phyloP scores from a whole-genome alignment of 1,140 invertebrate genomes.

The Ceratosolen fusciceps region DNA sequence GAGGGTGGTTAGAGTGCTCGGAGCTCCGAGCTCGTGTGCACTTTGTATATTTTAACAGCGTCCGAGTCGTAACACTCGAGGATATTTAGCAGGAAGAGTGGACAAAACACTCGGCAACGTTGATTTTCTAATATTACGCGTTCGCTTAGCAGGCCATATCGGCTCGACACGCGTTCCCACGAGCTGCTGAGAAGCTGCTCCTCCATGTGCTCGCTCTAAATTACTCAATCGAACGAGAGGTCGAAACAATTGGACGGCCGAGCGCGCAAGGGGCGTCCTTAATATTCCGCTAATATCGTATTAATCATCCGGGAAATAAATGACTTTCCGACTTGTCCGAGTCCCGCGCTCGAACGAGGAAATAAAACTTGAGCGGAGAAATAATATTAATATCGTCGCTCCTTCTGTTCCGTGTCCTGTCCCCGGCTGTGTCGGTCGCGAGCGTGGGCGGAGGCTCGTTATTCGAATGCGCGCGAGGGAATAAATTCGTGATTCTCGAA shows the following conservation, averaged over 20 bases:
- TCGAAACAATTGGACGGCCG: not conserved
- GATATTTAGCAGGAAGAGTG: not conserved
- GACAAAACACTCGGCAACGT: not conserved
- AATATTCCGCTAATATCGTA: not conserved
- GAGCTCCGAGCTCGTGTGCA: not conserved
- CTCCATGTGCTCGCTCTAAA: not conserved
- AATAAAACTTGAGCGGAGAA: too few species aligned
- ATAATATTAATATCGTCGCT: not conserved
- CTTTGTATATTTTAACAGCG: constrained; percentile 4
- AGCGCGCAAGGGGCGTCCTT: too few species aligned
- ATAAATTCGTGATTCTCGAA: constrained; percentile 22
- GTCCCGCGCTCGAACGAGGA: not conserved
- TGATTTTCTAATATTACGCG: not conserved
- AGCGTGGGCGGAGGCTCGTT: constrained; percentile 1
- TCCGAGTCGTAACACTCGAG: not conserved
- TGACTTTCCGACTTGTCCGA: not conserved
- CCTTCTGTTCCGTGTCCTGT: not conserved
- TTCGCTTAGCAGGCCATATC: too few species aligned
- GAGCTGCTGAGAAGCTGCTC: not conserved
- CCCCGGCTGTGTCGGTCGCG: not conserved
- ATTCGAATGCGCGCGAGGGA: not conserved
- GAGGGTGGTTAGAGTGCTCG: not conserved
- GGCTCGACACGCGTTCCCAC: not conserved
- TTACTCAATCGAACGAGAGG: not conserved
- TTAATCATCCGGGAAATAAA: not conserved